Base-by-base conservation (phyloP, 2,888 invertebrate species). In the Notodonta dromedarius region DNA sequence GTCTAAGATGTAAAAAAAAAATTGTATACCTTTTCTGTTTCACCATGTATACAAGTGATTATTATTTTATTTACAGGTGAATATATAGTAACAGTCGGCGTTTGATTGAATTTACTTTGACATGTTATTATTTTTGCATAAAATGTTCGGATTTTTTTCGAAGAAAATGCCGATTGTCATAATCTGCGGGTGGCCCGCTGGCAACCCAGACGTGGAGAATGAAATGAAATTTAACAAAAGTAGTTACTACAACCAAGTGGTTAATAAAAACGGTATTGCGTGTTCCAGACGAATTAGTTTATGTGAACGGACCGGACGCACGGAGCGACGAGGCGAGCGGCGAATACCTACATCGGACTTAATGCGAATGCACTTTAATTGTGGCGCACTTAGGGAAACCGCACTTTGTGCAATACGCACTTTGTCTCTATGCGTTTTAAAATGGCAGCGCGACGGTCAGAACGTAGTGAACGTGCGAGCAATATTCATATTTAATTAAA, bases 101-200 rank as follows among this genome's bases (percentile, higher is more conserved):
- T 8, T 11, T 12, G 11, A 11, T 40, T 6, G 40, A 40, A 40
- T 8, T 39, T 6, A 40, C 7, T 39, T 7, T 39, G 1, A 40
- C 9, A 40, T 40, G 7, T 40, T 40, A 11, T 42, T 42, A 11
- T 42, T 9, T 42, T 42, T 9, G 9, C 4, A 42, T 11, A 9
- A 42, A 11, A 11, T 42, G 9, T 51, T 51, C 51, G 16, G 51
- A 51, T 51, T 51, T 51, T 16, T 24, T 51, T 24, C n/a, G 5
- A 6, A 5, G 46, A 50, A 24, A 61, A 60, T 69, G 86, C 84
- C 86, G 86, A 79, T 80, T 86, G 90, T 90, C 91, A 90, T 88
- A 85, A 81, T 85, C 90, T 90, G 91, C 87, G 89, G 88, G 88
- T 80, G 74, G 78, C 61, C 24, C 52, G 69, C 62, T 73, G 67